phyloP scores from a whole-genome alignment of 2,113 vertebrate species.

The Cynocephalus volans region DNA sequence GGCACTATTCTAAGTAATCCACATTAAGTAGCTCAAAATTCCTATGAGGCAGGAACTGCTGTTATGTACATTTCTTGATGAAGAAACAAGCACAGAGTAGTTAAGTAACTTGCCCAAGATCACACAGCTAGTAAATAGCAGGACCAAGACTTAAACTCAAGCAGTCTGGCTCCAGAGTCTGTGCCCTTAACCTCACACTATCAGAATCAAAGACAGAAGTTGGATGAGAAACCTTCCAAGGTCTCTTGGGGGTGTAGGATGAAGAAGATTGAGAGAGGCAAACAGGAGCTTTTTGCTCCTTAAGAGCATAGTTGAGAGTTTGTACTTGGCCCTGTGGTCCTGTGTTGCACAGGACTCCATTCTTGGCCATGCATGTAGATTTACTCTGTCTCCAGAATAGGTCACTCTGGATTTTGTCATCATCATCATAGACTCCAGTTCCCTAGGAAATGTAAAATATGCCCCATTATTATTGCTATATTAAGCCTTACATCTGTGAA shows the following conservation, averaged over 20 bases:
- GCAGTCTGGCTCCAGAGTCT: not conserved
- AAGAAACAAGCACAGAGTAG: not conserved
- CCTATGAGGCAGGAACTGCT: not conserved
- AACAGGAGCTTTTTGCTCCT: not conserved
- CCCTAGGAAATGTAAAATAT: not conserved
- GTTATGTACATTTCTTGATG: slow-evolving; percentile 1
- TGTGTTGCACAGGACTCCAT: not conserved
- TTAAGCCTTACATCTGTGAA: not conserved
- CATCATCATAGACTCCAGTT: not conserved
- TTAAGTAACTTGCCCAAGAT: not conserved
- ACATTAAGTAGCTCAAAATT: not conserved
- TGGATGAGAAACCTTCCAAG: not conserved
- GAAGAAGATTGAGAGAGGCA: not conserved
- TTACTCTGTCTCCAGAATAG: not conserved
- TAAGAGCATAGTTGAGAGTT: not conserved
- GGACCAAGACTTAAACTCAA: not conserved
- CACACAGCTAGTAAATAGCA: not conserved
- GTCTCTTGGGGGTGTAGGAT: not conserved
- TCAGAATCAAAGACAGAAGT: not conserved
- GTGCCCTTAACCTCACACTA: not conserved
- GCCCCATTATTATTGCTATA: not conserved
- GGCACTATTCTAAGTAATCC: not conserved
- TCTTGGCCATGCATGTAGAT: not conserved
- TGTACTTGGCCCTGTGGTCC: not conserved
- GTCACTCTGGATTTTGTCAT: not conserved